A percentile compares a stretch with the other conserved stretches of the same genome.
phyloP scores from a whole-genome alignment of 53 echinoderm and acorn worm species.

The Patiria pectinifera region DNA sequence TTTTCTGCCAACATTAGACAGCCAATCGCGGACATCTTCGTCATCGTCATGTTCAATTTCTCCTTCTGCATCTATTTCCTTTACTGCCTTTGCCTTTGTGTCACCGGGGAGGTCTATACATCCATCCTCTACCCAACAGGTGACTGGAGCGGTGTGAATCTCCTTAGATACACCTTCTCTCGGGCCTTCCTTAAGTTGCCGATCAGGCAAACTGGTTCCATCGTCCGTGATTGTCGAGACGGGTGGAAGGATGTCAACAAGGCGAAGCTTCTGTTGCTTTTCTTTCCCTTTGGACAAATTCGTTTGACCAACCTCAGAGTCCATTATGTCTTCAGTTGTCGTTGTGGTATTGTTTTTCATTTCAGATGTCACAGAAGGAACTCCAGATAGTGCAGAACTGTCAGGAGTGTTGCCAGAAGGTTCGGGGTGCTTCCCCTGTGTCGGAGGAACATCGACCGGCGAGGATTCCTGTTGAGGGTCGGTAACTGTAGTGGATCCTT shows the following conservation, averaged over 20 bases:
- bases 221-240: background rate
- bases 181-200: background rate
- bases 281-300: too few species aligned
- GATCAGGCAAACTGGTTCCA: background rate
- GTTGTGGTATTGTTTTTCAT: too few species aligned
- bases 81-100: background rate
- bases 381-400: too few species aligned
- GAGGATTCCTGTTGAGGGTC: background rate
- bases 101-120: background rate
- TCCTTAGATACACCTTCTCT: background rate
- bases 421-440: background rate
- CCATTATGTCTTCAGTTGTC: too few species aligned
- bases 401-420: too few species aligned
- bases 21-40: conserved; percentile 17
- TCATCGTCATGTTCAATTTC: background rate
- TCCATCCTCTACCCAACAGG: background rate
- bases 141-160: background rate
- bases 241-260: background rate
- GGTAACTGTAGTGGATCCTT: background rate
- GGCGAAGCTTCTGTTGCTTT: too few species aligned
- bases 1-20: conserved; percentile 2
- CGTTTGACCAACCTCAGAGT: too few species aligned
- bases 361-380: too few species aligned
- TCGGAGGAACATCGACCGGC: background rate
- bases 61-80: background rate